Base-by-base conservation (phyloP, 2,888 invertebrate genomes). In the Maniola hyperantus region DNA sequence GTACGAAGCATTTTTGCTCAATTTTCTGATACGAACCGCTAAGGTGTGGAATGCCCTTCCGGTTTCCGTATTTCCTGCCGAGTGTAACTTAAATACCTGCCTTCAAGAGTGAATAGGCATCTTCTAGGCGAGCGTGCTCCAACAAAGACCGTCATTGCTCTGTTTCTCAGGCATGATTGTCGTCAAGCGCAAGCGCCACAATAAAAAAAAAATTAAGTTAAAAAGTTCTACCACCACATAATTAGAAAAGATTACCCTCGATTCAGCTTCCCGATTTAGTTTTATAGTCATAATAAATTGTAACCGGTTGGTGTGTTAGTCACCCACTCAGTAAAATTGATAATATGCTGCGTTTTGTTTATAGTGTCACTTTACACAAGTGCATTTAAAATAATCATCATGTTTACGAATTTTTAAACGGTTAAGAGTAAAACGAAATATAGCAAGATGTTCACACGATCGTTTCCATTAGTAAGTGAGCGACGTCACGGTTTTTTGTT, bases 301-400 rank as follows among this genome's bases (percentile, higher is more conserved):
- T 26, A 26, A 26, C 4, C 1, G 26, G 26, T 26, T 4, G 26
- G 26, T 26, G 26, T 26, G 26, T 26, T 26, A 26, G 26, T 26
- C 26, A 26, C n/a, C 7, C 15, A 48, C 46, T 26, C 26, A 26
- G 26, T 42, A 42, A 42, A 42, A 42, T 42, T 11, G n/a, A 42
- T 42, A 42, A 34, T 34, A 15, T 36, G 10, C 54, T 15, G 54
- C 15, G 36, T 8, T 55, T 36, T 34, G 15, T 55, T 55, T 55
- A 8, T 55, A 55, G 2, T 36, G 54, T 55, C 8, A 36, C 13
- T 55, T 34, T 15, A 55, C 36, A 55, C 54, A 55, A 55, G 54
- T 55, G 54, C 54, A 34, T 53, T 26, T 55, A 36, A 55, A 55
- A 55, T n/a, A 55, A 36, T 8, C 36, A 15, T 36, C 33, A 34